A percentile compares a stretch with the other conserved stretches of the same genome.
phyloP scores from a whole-genome alignment of 1,140 invertebrate genomes.

The Plectrocnemia conspersa region DNA sequence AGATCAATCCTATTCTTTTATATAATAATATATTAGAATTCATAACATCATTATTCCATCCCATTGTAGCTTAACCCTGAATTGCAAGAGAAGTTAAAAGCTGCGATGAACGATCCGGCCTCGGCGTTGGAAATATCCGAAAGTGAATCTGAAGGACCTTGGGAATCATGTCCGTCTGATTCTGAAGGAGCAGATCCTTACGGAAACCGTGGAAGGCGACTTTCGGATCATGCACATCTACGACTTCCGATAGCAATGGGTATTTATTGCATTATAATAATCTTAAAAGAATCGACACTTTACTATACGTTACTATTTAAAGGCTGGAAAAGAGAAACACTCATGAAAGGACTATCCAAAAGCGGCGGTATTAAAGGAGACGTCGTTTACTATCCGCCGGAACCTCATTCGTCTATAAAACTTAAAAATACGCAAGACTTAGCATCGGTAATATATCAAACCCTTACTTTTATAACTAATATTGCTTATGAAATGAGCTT shows the following conservation, averaged over 20 bases:
- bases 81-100: slow-evolving; percentile 58
- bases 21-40: no score
- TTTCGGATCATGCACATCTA: slow-evolving; percentile 43
- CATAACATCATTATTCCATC: no score
- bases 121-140: slow-evolving; percentile 46
- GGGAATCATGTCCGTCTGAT: slow-evolving; percentile 48
- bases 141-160: slow-evolving; percentile 37
- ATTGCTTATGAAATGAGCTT: neutral
- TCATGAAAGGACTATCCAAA: slow-evolving; percentile 77
- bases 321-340: slow-evolving; percentile 87
- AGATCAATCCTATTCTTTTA: slow-evolving; percentile 27
- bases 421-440: slow-evolving; percentile 52
- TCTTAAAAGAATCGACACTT: neutral
- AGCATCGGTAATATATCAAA: slow-evolving; percentile 45
- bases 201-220: slow-evolving; percentile 49
- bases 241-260: slow-evolving; percentile 43
- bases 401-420: slow-evolving; percentile 56
- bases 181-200: slow-evolving; percentile 45
- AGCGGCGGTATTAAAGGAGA: slow-evolving; percentile 76
- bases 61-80: slow-evolving; percentile 36
- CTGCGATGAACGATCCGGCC: slow-evolving; percentile 53
- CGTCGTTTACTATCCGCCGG: slow-evolving; percentile 83
- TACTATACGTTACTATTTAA: slow-evolving; percentile 11
- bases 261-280: slow-evolving; percentile 27
- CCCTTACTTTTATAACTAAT: slow-evolving; percentile 1